Evolutionary conservation across 2,888 invertebrate species (phyloP).

Genomic region (Argyra leucocephala): DNA sequence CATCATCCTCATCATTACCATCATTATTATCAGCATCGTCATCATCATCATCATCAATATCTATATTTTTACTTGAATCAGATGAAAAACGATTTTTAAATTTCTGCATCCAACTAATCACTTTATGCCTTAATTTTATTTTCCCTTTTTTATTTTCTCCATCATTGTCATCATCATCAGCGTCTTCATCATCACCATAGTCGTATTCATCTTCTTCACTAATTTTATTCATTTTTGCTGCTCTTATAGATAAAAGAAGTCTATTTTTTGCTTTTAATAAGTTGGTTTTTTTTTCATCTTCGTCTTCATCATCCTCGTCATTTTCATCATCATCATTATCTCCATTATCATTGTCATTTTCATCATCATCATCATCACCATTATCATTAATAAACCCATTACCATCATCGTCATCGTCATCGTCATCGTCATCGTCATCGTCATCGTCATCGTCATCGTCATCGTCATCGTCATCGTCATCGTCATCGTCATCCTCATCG

Average conservation of each 20-base stretch:
- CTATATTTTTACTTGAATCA: slow-evolving; percentile 26
- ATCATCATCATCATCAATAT: slow-evolving; percentile 26
- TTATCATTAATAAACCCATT: neutral
- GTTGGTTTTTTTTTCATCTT: slow-evolving; percentile 29
- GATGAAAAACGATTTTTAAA: neutral
- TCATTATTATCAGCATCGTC: slow-evolving; percentile 39
- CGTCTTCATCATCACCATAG: slow-evolving; percentile 42
- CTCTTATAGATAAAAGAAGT: neutral
- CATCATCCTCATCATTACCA: slow-evolving; percentile 45
- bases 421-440: slow-evolving; percentile 37
- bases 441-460: slow-evolving; percentile 25
- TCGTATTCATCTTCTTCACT: slow-evolving; percentile 37
- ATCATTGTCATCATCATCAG: slow-evolving; percentile 38
- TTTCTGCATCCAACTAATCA: neutral
- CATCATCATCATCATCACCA: slow-evolving; percentile 39
- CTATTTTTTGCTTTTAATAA: neutral
- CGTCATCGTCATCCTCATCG: slow-evolving; percentile 40
- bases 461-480: slow-evolving; percentile 29
- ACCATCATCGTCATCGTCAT: slow-evolving; percentile 42
- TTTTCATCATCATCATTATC: slow-evolving; percentile 43
- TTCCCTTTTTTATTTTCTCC: slow-evolving; percentile 28
- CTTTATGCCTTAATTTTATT: neutral
- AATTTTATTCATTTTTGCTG: neutral
- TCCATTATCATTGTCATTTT: slow-evolving; percentile 26
- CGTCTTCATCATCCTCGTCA: slow-evolving; percentile 30